phyloP scores from a whole-genome alignment of 2,797 vertebrate genomes.

The Pristis pectinata region DNA sequence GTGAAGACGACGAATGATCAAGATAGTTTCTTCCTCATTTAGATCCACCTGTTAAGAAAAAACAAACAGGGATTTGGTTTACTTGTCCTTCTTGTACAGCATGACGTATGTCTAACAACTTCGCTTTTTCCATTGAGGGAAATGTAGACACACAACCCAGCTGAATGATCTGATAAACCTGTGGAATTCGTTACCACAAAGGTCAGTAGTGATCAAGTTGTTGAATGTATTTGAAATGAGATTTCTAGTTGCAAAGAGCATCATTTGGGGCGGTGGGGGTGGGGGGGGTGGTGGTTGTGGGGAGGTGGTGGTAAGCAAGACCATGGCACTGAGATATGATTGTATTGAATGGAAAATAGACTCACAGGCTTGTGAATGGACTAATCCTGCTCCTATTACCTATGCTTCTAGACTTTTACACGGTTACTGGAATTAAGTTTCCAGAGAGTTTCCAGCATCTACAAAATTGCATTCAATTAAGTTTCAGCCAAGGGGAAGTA shows the following conservation, averaged over 20 bases:
- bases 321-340: too few species aligned
- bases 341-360: neutral
- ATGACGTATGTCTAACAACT: neutral
- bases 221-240: too few species aligned
- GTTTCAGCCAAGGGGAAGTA: neutral
- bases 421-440: neutral
- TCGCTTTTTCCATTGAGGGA: neutral
- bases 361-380: neutral
- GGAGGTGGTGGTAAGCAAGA: too few species aligned
- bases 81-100: neutral
- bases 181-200: too few species aligned
- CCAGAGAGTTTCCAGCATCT: neutral
- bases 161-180: neutral
- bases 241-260: too few species aligned
- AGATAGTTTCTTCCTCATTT: constrained; percentile 82
- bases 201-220: too few species aligned
- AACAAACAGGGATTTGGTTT: neutral
- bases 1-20: constrained; percentile 81
- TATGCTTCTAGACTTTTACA: neutral
- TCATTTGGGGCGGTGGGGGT: too few species aligned
- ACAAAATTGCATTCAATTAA: neutral
- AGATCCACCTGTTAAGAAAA: constrained; percentile 66
- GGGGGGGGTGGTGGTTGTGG: too few species aligned
- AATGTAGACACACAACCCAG: neutral
- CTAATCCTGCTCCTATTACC: neutral